These are phyloP conservation scores for Gnathonemus longibarbis DNA, from an alignment of 2,113 vertebrate species.

Conservation along the genomic window DNA sequence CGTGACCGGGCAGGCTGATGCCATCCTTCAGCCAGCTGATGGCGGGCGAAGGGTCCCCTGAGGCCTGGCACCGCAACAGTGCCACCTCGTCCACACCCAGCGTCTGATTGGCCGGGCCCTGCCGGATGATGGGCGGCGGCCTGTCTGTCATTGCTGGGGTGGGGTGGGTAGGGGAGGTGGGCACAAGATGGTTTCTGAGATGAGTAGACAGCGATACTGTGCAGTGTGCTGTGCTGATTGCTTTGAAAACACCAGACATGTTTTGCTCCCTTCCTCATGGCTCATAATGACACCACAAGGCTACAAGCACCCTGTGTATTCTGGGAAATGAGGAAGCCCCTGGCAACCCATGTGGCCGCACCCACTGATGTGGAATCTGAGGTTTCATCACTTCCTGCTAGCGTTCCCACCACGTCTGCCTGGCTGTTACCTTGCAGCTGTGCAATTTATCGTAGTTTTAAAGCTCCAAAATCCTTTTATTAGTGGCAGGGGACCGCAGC, in stretches of 20 bases:
- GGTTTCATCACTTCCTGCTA: not conserved
- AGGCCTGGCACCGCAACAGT: conserved; percentile 80
- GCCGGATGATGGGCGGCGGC: conserved; percentile 89
- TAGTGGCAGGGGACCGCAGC: not conserved
- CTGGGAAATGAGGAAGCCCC: not conserved
- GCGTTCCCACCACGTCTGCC: not conserved
- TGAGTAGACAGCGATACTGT: not conserved
- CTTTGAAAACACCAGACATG: not conserved
- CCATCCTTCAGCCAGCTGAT: conserved; percentile 91
- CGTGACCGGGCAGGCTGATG: conserved; percentile 77
- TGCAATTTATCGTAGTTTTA: not conserved
- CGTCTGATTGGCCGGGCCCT: conserved; percentile 86
- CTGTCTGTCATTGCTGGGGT: conserved; percentile 79
- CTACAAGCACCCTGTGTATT: not conserved
- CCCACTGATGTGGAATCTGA: conserved; percentile 1
- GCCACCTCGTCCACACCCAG: conserved; percentile 74
- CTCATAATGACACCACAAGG: not conserved
- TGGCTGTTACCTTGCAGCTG: not conserved
- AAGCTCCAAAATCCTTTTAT: not conserved
- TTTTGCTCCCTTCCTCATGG: not conserved
- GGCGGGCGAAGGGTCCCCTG: conserved; percentile 78
- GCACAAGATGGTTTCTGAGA: not conserved
- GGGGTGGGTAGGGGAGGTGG: not conserved
- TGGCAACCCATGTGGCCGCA: not conserved
- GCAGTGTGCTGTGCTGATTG: not conserved